Base-by-base conservation (phyloP, 2,888 invertebrate species). In the Drosophila sordidula region DNA sequence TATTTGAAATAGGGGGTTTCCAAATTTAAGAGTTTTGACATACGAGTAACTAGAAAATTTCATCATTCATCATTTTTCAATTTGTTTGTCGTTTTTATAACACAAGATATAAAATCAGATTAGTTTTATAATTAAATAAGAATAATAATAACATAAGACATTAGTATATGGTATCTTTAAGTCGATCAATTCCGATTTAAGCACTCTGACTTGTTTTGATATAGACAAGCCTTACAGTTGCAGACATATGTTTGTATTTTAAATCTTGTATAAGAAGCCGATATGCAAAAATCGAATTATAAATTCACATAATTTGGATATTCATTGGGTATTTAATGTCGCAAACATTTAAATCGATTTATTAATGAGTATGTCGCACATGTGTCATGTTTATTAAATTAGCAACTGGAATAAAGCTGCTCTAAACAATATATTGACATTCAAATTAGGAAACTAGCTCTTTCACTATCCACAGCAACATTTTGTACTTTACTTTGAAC, bases 341-440 rank as follows among this genome's bases (percentile, higher is more conserved):
- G 14, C 16, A 49, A 63, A 70, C 70, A 69, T 69, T 63, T 79
- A 57, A 69, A 59, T 49, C 47, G 64, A 49, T 75, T 69, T 49
- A 25, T 45, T 47, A 78, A 77, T 54, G 55, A 45, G 51, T 22
- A 12, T 52, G 38, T 36, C 38, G 32, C 14, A 8, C 18, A 36
- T 36, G 38, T 32, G 18, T 16, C 38, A 36, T 25, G 44, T 18
- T 54, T 49, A 26, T 22, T 12, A 25, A 59, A 38, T 56, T 25
- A 26, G n/a, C 46, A 47, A 6, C 39, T 38, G 11, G n/a, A 29
- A 14, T 49, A 4, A 2, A 52, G 16, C 22, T 9, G 39, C 39
- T 47, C 49, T 54, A 32, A 1, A 18, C 4, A 32, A 32, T 8
- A 29, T 38, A 32, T 34, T 29, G n/a, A 14, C 51, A 34, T 39